Conservation (phyloP, 2,888 invertebrate species). For the Eupithecia subumbrata region DNA sequence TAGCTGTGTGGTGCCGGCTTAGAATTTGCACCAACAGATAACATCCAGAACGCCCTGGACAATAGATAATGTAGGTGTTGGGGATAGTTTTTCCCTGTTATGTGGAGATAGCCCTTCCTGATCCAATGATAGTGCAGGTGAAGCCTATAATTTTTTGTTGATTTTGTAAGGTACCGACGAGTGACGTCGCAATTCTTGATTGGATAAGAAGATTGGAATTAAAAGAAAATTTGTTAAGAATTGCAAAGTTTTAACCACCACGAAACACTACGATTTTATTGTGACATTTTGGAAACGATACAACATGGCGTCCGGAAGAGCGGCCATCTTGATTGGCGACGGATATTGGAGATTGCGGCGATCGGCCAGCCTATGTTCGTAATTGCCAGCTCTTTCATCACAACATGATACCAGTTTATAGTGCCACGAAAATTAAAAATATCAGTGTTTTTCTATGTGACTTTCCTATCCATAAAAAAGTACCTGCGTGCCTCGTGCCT, state of each 20-base stretch:
- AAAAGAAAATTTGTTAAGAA: not conserved
- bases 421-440: not conserved
- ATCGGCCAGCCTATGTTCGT: conserved; percentile 32
- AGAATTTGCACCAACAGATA: too few species aligned
- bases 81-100: not conserved
- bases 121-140: not conserved
- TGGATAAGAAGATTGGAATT: not conserved
- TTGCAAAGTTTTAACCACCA: not conserved
- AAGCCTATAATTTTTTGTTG: not conserved
- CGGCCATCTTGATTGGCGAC: conserved; percentile 75
- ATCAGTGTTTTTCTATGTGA: not conserved
- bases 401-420: not conserved
- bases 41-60: too few species aligned
- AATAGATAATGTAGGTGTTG: not conserved
- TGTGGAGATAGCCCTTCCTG: not conserved
- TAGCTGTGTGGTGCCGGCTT: too few species aligned
- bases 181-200: not conserved
- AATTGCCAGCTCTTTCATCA: conserved; percentile 26
- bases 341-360: conserved; percentile 59
- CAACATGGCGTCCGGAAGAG: conserved; percentile 69
- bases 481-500: too few species aligned
- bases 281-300: conserved; percentile 49
- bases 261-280: conserved; percentile 8
- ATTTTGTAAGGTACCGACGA: not conserved
- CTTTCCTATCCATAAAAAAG: not conserved